These are phyloP conservation scores for Polietes domitor DNA, from an alignment of 2,888 invertebrate species.

Conservation along the genomic window DNA sequence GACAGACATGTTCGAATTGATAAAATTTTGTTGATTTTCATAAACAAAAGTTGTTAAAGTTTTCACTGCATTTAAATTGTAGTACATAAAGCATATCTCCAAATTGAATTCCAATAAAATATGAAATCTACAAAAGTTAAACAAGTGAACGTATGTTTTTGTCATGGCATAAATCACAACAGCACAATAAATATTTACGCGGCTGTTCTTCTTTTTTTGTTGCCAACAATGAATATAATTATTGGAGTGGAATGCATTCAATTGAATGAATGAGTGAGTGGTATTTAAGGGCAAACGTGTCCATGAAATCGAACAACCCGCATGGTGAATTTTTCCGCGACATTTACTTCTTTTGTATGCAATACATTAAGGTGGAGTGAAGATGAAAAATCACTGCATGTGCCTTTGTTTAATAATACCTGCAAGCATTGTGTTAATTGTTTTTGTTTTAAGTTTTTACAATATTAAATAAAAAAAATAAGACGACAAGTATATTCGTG, in stretches of 20 bases:
- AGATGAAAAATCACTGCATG: too few relatives aligned
- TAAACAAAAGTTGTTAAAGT: background rate
- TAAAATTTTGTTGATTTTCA: too few relatives aligned
- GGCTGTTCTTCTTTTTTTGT: constrained; percentile 7
- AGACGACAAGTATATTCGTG: too few relatives aligned
- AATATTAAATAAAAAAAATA: too few relatives aligned
- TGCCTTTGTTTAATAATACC: too few relatives aligned
- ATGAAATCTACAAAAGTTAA: constrained; percentile 24
- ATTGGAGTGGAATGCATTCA: constrained; percentile 18
- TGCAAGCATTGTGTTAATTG: too few relatives aligned
- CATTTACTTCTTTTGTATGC: background rate
- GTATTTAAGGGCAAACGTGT: constrained; percentile 14
- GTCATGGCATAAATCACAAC: constrained; percentile 69
- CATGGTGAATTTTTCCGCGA: background rate
- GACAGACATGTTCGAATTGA: too few relatives aligned
- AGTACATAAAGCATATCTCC: too few relatives aligned
- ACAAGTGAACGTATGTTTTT: constrained; percentile 61
- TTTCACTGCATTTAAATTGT: background rate
- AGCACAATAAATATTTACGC: constrained; percentile 53
- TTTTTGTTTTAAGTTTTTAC: too few relatives aligned
- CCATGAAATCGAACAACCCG: constrained; percentile 15
- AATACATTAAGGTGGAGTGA: too few relatives aligned
- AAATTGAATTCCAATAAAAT: constrained; percentile 33
- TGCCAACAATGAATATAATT: constrained; percentile 14
- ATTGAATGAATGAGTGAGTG: background rate